These are phyloP conservation scores for Euwallacea fornicatus DNA, from an alignment of 1,140 invertebrate genomes.

Conservation along the genomic window DNA sequence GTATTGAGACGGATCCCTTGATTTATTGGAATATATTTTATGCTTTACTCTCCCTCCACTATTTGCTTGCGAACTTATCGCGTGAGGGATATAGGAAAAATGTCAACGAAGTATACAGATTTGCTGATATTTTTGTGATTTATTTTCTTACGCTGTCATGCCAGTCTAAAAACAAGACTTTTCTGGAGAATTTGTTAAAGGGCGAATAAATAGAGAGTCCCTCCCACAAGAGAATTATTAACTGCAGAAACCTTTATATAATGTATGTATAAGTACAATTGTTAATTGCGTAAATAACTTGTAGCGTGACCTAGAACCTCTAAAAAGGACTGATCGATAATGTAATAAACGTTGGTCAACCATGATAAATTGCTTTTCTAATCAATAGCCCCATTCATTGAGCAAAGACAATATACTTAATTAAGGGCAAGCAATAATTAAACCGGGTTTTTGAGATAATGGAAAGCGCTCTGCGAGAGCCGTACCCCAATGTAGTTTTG, in stretches of 20 bases:
- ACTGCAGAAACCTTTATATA: background rate
- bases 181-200: too few relatives aligned
- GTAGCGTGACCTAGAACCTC: too few relatives aligned
- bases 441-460: background rate
- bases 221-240: too few relatives aligned
- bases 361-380: constrained; percentile 17
- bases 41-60: constrained; percentile 2
- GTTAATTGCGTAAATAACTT: background rate
- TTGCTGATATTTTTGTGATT: background rate
- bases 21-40: constrained; percentile 15
- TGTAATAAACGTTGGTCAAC: constrained; percentile 8
- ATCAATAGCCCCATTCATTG: constrained; percentile 2
- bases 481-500: too few relatives aligned
- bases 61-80: constrained; percentile 3
- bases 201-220: too few relatives aligned
- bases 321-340: background rate
- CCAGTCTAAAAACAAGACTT: too few relatives aligned
- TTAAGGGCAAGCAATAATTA: constrained; percentile 6
- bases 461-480: background rate
- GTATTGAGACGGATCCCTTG: constrained; percentile 5
- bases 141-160: background rate
- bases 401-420: constrained; percentile 8
- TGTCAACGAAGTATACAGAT: constrained; percentile 2
- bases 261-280: background rate
- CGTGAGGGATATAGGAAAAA: constrained; percentile 3